Evolutionary conservation across 2,888 invertebrate genomes (phyloP).

Genomic region (Leucophenga montana): DNA sequence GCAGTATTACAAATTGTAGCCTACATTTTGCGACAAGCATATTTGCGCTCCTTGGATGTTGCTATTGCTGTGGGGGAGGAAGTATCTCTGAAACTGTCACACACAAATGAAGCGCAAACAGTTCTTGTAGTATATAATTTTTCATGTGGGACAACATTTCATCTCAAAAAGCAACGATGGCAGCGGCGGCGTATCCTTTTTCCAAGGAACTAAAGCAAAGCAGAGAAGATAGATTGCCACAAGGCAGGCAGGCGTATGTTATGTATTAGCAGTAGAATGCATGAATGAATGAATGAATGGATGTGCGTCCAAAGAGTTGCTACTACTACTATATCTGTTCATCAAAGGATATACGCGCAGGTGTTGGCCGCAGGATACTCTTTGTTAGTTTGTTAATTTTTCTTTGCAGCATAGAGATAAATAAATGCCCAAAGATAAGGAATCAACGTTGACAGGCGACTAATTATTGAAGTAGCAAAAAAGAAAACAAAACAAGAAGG

Average conservation of each 20-base stretch:
- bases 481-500: slow-evolving; percentile 49
- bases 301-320: background rate
- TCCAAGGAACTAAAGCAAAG: background rate
- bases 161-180: background rate
- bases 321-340: no score
- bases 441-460: slow-evolving; percentile 57
- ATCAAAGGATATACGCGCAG: slow-evolving; percentile 12
- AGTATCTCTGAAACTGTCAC: background rate
- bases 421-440: background rate
- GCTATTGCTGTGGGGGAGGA: no score
- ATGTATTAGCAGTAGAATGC: background rate
- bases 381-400: slow-evolving; percentile 7
- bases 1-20: background rate
- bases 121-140: background rate
- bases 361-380: slow-evolving; percentile 17
- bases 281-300: background rate
- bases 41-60: no score
- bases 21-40: slow-evolving; percentile 2
- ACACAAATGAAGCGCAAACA: slow-evolving; percentile 20
- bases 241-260: background rate
- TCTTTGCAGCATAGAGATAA: background rate
- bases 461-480: slow-evolving; percentile 56
- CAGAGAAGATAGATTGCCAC: slow-evolving; percentile 4
- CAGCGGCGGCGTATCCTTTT: background rate
- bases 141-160: slow-evolving; percentile 13